Evolutionary conservation across 2,113 vertebrate genomes (phyloP).

Genomic region (Hypocryptadius cinnamomeus): DNA sequence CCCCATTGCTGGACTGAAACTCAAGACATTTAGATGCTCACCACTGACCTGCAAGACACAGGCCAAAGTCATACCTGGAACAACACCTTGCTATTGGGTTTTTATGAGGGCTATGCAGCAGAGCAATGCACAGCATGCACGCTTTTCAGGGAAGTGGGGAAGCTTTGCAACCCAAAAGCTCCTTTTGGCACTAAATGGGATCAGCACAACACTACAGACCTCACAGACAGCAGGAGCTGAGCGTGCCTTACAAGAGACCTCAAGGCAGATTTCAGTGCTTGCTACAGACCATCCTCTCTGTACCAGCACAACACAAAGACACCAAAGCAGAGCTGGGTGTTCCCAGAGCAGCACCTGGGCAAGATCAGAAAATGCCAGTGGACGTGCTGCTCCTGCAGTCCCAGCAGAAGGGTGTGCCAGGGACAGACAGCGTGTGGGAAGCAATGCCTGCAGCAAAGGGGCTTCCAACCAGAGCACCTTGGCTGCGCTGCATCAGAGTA

Average conservation of each 20-base stretch:
- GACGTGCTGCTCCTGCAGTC: not conserved
- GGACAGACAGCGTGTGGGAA: not conserved
- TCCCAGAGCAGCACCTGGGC: not conserved
- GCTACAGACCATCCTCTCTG: not conserved
- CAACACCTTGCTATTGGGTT: not conserved
- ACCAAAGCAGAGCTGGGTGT: not conserved
- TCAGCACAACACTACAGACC: not conserved
- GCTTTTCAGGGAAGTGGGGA: not conserved
- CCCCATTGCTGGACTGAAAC: not conserved
- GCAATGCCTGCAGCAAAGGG: not conserved
- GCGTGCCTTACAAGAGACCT: not conserved
- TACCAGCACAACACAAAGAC: not conserved
- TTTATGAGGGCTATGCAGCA: not conserved
- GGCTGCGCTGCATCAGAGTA: not conserved
- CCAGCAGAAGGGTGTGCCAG: not conserved
- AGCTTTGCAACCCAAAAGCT: not conserved
- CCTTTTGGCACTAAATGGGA: not conserved
- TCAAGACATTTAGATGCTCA: not conserved
- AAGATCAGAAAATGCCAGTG: not conserved
- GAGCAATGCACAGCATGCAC: rapidly evolving
- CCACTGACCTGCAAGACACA: not conserved
- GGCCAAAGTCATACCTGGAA: not conserved
- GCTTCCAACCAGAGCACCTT: not conserved
- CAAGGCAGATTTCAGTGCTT: not conserved
- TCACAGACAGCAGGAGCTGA: not conserved